A percentile compares a stretch with the other conserved stretches of the same genome.
These are phyloP conservation scores for Platichthys flesus DNA, from an alignment of 2,113 vertebrate species.

Conservation along the genomic window DNA sequence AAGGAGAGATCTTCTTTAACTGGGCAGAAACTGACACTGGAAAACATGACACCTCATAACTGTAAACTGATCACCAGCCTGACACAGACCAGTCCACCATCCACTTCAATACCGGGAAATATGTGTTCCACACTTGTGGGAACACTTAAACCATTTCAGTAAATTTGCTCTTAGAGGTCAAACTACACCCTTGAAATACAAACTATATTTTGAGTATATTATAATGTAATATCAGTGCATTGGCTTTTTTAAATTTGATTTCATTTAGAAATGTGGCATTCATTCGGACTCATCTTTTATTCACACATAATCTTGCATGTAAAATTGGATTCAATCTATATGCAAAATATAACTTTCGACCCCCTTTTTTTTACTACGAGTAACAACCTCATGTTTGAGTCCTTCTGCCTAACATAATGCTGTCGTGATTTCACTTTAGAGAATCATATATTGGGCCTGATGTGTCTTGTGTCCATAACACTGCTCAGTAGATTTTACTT, in stretches of 20 bases:
- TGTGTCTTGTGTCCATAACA: neutral
- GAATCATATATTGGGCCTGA: neutral
- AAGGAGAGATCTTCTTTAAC: neutral
- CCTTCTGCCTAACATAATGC: neutral
- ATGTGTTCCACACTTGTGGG: neutral
- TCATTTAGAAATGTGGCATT: neutral
- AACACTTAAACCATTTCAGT: neutral
- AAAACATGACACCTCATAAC: neutral
- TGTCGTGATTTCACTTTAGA: neutral
- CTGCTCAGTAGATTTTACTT: neutral
- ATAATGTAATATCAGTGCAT: neutral
- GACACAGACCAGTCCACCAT: neutral
- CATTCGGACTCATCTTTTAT: neutral
- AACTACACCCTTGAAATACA: neutral
- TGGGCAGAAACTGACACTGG: neutral
- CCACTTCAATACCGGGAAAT: neutral
- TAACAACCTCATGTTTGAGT: neutral
- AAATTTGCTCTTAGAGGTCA: neutral
- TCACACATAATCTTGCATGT: neutral
- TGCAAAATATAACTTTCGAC: neutral
- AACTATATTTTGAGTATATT: neutral
- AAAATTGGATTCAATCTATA: neutral
- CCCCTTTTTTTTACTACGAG: neutral
- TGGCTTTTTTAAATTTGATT: neutral
- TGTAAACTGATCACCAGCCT: neutral